Percentiles rank a stretch among this genome's conserved stretches.
These are phyloP conservation scores for Coptodon bakossiorum DNA, from an alignment of 2,113 vertebrate species.

Conservation along the genomic window DNA sequence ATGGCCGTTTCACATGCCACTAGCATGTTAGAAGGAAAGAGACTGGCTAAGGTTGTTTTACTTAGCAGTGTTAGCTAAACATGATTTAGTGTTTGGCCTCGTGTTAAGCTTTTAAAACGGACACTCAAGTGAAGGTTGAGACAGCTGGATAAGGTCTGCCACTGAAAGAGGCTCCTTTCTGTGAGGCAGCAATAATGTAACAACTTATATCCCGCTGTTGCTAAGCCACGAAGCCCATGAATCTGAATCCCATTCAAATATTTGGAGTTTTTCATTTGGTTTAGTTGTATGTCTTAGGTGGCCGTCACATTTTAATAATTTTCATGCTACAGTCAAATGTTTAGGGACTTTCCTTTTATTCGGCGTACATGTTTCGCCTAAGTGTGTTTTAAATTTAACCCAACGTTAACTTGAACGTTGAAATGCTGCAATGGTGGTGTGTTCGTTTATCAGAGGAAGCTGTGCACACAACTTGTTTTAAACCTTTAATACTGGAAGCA, in stretches of 20 bases:
- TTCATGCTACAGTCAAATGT: fast-evolving
- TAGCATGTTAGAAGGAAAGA: neutral
- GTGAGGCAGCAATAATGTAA: too few species aligned
- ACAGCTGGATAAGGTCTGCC: neutral
- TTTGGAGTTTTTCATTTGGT: neutral
- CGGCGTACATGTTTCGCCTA: neutral
- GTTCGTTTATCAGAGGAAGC: neutral
- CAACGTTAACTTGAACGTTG: neutral
- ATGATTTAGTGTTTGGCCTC: neutral
- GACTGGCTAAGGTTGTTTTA: neutral
- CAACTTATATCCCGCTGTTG: neutral
- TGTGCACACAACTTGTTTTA: neutral
- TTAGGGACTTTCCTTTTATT: neutral
- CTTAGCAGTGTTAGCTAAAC: neutral
- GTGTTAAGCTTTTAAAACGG: neutral
- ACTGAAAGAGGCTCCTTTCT: neutral
- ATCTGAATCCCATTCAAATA: neutral
- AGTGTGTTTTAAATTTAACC: neutral
- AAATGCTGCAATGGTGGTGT: neutral
- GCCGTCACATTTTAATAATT: fast-evolving
- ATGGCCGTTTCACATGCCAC: neutral
- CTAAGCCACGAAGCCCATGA: neutral
- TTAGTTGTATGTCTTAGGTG: neutral
- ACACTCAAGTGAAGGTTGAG: neutral
- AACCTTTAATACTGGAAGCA: neutral